Evolutionary conservation across 2,113 vertebrate genomes (phyloP).

Genomic region (Protomyctophum bolini): DNA sequence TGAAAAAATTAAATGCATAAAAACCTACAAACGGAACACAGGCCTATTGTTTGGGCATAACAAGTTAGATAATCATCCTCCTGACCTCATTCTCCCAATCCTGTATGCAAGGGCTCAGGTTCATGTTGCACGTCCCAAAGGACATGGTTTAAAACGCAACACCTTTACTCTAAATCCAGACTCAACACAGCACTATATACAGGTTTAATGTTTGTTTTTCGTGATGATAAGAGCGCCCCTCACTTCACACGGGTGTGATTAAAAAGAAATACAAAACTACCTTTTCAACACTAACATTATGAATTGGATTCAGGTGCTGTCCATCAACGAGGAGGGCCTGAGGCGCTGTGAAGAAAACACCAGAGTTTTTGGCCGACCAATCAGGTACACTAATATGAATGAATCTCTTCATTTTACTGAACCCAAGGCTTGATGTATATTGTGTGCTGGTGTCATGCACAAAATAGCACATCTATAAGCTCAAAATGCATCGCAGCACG

Average conservation of each 20-base stretch:
- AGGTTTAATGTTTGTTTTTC: too few relatives aligned
- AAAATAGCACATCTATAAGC: too few relatives aligned
- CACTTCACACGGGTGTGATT: too few relatives aligned
- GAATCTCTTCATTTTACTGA: neutral
- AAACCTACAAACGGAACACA: neutral
- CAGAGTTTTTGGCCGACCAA: constrained; percentile 90
- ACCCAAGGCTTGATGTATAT: too few relatives aligned
- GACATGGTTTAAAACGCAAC: too few relatives aligned
- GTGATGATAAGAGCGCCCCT: too few relatives aligned
- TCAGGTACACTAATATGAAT: constrained; percentile 81
- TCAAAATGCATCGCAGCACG: too few relatives aligned
- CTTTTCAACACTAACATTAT: neutral
- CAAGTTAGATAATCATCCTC: neutral
- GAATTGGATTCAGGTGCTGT: constrained; percentile 83
- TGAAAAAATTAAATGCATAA: neutral
- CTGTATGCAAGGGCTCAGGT: neutral
- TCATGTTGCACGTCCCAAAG: neutral
- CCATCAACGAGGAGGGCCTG: constrained; percentile 95
- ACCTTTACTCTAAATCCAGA: neutral
- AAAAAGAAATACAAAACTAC: neutral
- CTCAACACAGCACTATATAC: neutral
- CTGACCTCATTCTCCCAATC: neutral
- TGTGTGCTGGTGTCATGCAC: too few relatives aligned
- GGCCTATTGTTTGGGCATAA: neutral
- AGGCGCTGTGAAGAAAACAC: constrained; percentile 94